phyloP scores from a whole-genome alignment of 2,888 invertebrate species.

The Drosophila melanosoma region DNA sequence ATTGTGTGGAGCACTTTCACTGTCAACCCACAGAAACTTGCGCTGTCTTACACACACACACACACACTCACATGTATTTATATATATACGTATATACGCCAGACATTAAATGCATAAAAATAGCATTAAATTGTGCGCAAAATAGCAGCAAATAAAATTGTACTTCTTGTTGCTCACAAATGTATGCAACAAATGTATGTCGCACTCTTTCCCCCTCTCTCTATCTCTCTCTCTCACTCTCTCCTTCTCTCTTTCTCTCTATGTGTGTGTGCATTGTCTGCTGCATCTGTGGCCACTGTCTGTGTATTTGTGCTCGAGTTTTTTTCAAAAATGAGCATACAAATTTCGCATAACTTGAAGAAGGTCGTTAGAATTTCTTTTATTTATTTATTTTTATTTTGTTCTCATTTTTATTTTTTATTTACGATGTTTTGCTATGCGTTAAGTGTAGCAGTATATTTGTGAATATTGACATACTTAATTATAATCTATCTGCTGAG shows the following conservation, averaged over 20 bases:
- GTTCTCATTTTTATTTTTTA: constrained; percentile 4
- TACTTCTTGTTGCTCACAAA: constrained; percentile 52
- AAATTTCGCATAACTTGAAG: constrained; percentile 49
- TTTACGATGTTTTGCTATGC: not conserved
- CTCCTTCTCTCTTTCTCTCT: not conserved
- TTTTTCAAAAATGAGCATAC: constrained; percentile 39
- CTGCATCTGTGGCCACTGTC: constrained; percentile 11
- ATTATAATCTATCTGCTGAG: not conserved
- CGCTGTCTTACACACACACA: constrained; percentile 35
- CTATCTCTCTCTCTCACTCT: not conserved
- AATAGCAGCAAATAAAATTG: constrained; percentile 74
- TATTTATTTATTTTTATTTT: not conserved
- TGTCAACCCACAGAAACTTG: constrained; percentile 64
- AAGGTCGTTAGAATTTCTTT: constrained; percentile 12
- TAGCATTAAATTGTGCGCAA: constrained; percentile 77
- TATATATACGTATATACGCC: not conserved
- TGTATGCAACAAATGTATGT: constrained; percentile 67
- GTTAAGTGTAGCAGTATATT: not conserved
- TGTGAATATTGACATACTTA: not conserved
- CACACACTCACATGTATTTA: constrained; percentile 8
- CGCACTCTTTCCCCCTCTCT: constrained; percentile 8
- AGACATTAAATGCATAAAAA: constrained; percentile 77
- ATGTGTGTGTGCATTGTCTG: constrained; percentile 20
- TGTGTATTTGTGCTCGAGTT: constrained; percentile 29
- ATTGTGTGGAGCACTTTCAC: constrained; percentile 62